Conservation (phyloP, 2,797 vertebrate genomes). For the Liasis olivaceus region DNA sequence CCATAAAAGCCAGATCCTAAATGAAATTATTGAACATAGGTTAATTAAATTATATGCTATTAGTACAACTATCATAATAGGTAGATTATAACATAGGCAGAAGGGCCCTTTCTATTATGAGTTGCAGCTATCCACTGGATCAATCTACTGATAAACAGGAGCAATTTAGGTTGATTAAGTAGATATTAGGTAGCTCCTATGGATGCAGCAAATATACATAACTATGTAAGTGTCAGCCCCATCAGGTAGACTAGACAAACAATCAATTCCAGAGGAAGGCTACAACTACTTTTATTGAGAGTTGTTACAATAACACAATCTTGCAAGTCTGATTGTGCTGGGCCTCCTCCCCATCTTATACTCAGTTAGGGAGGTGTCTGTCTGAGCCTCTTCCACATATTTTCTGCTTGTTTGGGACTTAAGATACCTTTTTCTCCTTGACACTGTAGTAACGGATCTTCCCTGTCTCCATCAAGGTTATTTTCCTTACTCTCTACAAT, state of each 20-base stretch:
- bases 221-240: not conserved
- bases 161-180: constrained; percentile 3
- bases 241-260: not conserved
- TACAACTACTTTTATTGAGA: not conserved
- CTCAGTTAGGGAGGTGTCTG: not conserved
- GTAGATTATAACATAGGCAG: constrained; percentile 6
- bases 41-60: constrained; percentile 10
- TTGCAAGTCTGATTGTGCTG: not conserved
- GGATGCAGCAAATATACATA: not conserved
- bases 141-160: not conserved
- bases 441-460: not conserved
- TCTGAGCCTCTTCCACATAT: not conserved
- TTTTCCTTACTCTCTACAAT: not conserved
- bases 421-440: not conserved
- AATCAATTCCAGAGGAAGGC: not conserved
- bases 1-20: constrained; percentile 19
- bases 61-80: constrained; percentile 9
- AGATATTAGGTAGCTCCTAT: not conserved
- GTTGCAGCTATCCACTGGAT: not conserved
- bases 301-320: not conserved
- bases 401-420: not conserved
- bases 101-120: not conserved
- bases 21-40: constrained; percentile 10
- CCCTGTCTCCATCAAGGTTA: not conserved
- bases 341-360: not conserved